Evolutionary conservation across 2,113 vertebrate species (phyloP), one percentile per base, ranked within the genome.

Genomic region (Trachemys scripta): DNA sequence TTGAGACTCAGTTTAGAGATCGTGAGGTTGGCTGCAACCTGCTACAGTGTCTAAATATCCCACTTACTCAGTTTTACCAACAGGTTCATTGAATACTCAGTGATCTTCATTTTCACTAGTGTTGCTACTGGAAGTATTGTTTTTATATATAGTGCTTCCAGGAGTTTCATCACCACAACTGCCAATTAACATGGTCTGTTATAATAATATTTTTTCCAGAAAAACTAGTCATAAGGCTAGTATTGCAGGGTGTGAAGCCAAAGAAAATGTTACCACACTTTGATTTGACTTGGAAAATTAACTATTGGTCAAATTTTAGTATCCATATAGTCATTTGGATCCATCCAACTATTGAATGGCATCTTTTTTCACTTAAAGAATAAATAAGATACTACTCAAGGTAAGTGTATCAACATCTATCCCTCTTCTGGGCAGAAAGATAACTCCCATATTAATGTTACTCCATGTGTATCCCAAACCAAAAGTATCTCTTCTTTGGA

Each of bases 301-400:
- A 76, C 72, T 45, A 45, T 13, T 25, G 20, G 24, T 38, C 24
- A 76, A 38, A 25, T 76, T 75, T 25, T 38, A 76, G 38, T 24
- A 76, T 69, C 31, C 62, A n/a, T n/a, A 35, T 35, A 65, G 31
- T 35, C 62, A 65, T 31, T 19, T 35, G 31, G 14, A 69, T 69
- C 69, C n/a, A 42, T 42, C 38, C 22, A 45, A 38, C 10, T 75
- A 42, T 75, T 75, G 45, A 76, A 42, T 35, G 53, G 9, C 89
- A 6, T 45, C 22, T 95, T 89, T 13, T 85, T 97, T 96, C 91
- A 96, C 47, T 53, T 91, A 92, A 84, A 95, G 17, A 90, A 82
- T 91, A 78, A 72, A 0, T 1, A 22, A 51, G 59, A 45, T 85
- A 4, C 47, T 97, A 87, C 82, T 94, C 86, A 94, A 95, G 93